Evolutionary conservation across 2,888 invertebrate species (phyloP), one percentile per base, ranked within the genome.

Genomic region (Crematogaster levior): DNA sequence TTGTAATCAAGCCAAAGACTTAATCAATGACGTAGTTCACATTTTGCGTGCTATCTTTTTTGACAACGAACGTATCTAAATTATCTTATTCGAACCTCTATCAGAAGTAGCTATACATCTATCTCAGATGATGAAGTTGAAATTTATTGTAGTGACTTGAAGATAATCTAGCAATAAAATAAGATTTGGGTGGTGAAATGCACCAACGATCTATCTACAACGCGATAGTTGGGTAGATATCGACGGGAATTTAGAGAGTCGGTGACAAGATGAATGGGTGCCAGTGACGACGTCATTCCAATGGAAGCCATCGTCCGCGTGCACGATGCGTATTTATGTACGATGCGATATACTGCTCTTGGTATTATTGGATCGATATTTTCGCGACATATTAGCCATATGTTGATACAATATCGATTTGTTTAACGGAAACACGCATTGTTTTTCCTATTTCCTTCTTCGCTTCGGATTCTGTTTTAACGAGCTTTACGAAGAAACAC

Each of bases 181-280:
- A 53, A 51, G 27, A 66, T 56, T 27, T 37, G 12, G 4, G 51
- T 27, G 53, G 9, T 12, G n/a, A 10, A 24, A 48, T 21, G 15
- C 4, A 24, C 34, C 48, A 24, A 48, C 43, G 10, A 56, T 56
- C 18, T 18, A 60, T 21, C 27, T 9, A 61, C 40, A n/a, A 53
- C 51, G 15, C 30, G 60, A 48, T 56, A 48, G 51, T 40, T 68
- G 80, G 68, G 58, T 60, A 43, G 34, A 80, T 80, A 86, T 84
- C 85, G 81, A 83, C 58, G 72, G 77, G 60, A 88, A 86, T 84
- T 79, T 83, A 80, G 84, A 85, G 84, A 73, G 65, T 72, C 65
- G 56, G 51, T 82, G 88, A 86, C 84, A 88, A 88, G 88, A 85
- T 70, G 85, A 81, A 88, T 86, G 72, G 68, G 56, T 74, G 18